Evolutionary conservation across 2,888 invertebrate species (phyloP).

Genomic region (Pseudanteris insignis): DNA sequence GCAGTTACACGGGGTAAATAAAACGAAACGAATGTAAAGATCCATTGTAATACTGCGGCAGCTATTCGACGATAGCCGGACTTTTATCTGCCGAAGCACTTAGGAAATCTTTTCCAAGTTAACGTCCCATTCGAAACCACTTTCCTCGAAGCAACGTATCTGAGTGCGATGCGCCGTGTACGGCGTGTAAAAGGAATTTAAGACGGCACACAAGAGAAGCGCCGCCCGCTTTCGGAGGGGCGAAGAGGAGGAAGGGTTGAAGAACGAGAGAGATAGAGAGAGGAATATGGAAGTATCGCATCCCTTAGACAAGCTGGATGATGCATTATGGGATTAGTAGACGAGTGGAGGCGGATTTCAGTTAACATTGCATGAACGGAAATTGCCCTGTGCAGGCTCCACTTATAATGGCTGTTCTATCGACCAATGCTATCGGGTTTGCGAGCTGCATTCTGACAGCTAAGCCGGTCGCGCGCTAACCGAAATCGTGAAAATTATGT

Average conservation of each 20-base stretch:
- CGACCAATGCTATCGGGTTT: conserved; percentile 16
- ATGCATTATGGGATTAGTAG: conserved; percentile 36
- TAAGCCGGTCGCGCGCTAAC: conserved; percentile 3
- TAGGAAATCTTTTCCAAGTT: conserved; percentile 37
- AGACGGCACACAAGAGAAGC: conserved; percentile 21
- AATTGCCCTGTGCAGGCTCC: conserved; percentile 23
- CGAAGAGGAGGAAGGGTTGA: neutral
- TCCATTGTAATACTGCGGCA: conserved; percentile 18
- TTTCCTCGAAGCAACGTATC: conserved; percentile 33
- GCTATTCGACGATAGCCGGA: conserved; percentile 11
- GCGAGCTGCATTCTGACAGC: neutral
- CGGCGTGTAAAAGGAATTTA: conserved; percentile 28
- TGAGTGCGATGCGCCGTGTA: conserved; percentile 34
- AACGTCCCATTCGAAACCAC: conserved; percentile 41
- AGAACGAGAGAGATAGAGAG: conserved; percentile 1
- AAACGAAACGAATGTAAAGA: conserved; percentile 9
- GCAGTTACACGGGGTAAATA: conserved; percentile 9
- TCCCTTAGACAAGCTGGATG: conserved; percentile 31
- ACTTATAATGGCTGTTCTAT: conserved; percentile 26
- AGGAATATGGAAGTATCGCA: conserved; percentile 29
- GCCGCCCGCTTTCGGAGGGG: conserved; percentile 2
- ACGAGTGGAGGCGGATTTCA: conserved; percentile 35
- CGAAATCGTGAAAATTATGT: conserved; percentile 22
- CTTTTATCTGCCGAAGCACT: conserved; percentile 37
- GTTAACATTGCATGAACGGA: conserved; percentile 27